These are phyloP conservation scores for Zele albiditarsus DNA, from an alignment of 2,888 invertebrate species.

Conservation along the genomic window DNA sequence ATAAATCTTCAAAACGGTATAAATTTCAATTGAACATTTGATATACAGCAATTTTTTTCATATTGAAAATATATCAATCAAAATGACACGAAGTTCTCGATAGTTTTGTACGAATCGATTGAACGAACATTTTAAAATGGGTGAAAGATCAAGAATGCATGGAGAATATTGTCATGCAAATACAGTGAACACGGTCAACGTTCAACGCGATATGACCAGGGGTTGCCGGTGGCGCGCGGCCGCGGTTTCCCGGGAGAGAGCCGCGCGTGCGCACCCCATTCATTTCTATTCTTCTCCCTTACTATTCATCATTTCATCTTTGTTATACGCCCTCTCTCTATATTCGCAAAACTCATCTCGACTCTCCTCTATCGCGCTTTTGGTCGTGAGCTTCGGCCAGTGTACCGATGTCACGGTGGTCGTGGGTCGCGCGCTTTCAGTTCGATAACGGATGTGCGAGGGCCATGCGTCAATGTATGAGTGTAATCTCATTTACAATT, in stretches of 20 bases:
- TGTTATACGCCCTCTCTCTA: not conserved
- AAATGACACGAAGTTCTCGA: too few relatives aligned
- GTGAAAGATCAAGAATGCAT: too few relatives aligned
- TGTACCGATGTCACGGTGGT: slow-evolving; percentile 24
- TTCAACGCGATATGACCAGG: slow-evolving; percentile 15
- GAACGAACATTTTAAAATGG: not conserved
- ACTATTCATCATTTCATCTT: not conserved
- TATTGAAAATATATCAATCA: too few relatives aligned
- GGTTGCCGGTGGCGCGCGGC: not conserved
- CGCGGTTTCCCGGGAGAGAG: slow-evolving; percentile 29
- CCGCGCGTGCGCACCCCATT: slow-evolving; percentile 23
- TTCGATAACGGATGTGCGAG: slow-evolving; percentile 29
- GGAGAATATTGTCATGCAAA: not conserved
- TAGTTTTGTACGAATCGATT: too few relatives aligned
- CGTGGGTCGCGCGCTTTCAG: slow-evolving; percentile 24
- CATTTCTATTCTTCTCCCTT: slow-evolving; percentile 19
- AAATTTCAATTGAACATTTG: too few relatives aligned
- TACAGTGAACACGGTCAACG: not conserved
- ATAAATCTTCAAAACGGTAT: too few relatives aligned
- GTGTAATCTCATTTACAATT: not conserved
- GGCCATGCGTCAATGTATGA: not conserved
- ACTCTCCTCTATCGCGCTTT: not conserved
- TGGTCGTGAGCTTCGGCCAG: slow-evolving; percentile 6
- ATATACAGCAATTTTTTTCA: too few relatives aligned
- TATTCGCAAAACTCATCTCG: not conserved